Conservation (phyloP, 2,113 vertebrate genomes). For the Nycticryphes semicollaris region DNA sequence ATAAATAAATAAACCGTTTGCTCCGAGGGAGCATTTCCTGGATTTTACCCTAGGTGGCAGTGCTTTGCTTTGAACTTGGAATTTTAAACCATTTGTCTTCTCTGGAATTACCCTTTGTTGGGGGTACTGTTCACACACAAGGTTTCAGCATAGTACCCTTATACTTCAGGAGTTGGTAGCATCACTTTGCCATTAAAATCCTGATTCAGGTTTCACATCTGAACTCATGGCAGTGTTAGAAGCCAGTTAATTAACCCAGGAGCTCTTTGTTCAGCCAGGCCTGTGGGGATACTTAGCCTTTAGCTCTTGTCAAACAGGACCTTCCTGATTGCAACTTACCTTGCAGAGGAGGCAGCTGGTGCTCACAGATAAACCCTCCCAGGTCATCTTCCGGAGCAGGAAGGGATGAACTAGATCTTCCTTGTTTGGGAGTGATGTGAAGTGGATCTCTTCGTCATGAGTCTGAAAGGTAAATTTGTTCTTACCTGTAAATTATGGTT, state of each 20-base stretch:
- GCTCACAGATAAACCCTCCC: slow-evolving; percentile 75
- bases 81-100: background rate
- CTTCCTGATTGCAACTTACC: slow-evolving; percentile 80
- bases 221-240: background rate
- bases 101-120: background rate
- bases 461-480: slow-evolving; percentile 86
- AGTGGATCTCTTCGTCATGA: slow-evolving; percentile 77
- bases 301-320: slow-evolving; percentile 65
- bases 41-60: slow-evolving; percentile 15
- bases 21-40: background rate
- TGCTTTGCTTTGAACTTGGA: background rate
- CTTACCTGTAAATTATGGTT: slow-evolving; percentile 84
- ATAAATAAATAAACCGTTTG: background rate
- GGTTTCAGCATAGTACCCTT: background rate
- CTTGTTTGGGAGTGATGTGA: slow-evolving; percentile 73
- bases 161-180: background rate
- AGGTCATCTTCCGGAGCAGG: slow-evolving; percentile 71
- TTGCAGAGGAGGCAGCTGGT: slow-evolving; percentile 79
- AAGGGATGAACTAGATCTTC: slow-evolving; percentile 73
- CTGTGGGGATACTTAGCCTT: background rate
- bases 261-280: background rate
- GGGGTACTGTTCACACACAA: background rate
- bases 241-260: background rate
- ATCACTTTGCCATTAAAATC: background rate
- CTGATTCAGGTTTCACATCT: background rate